Base-by-base conservation (phyloP, 2,888 invertebrate genomes). In the Caenorhabditis angaria region DNA sequence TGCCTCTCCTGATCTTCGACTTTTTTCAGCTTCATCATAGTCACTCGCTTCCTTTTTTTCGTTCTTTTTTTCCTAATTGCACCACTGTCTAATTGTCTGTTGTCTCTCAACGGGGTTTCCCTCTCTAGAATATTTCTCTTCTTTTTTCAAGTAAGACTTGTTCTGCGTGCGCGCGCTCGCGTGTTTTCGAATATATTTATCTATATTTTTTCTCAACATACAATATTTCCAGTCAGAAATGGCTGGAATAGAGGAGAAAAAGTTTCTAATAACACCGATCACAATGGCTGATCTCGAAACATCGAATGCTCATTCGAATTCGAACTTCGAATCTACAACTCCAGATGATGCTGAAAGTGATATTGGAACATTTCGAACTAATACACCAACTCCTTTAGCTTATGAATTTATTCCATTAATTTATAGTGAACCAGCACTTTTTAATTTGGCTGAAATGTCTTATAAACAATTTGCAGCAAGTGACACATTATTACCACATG, bases 361-460 rank as follows among this genome's bases (percentile, higher is more conserved):
- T 14, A 63, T 63, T n/a, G 71, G 61, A 18, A 62, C 58, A 29
- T 32, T n/a, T 25, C 51, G 72, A 35, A 59, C 66, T 1, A 29
- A 59, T 18, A 72, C 72, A 2, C 72, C 72, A 14, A 72, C 64
- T 35, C 61, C 62, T 18, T 63, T 71, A 66, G 71, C 71, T 1
- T 72, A 65, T 41, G 73, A 73, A 56, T 73, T 73, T 27, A 68
- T 73, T 29, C 73, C 73, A 10, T 51, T 73, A 10, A 73, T 73
- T 14, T 73, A 73, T 24, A 73, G 75, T 51, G 77, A 77, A 57
- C 77, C 77, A 1, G 70, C 70, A n/a, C 69, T 77, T n/a, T 65
- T 69, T 61, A 64, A 75, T 35, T 65, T 72, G 68, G 55, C 62
- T 6, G 68, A 73, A 20, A 55, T 62, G 41, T 64, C 67, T 2